Conservation (phyloP, 2,888 invertebrate species). For the Tetropium fuscum region DNA sequence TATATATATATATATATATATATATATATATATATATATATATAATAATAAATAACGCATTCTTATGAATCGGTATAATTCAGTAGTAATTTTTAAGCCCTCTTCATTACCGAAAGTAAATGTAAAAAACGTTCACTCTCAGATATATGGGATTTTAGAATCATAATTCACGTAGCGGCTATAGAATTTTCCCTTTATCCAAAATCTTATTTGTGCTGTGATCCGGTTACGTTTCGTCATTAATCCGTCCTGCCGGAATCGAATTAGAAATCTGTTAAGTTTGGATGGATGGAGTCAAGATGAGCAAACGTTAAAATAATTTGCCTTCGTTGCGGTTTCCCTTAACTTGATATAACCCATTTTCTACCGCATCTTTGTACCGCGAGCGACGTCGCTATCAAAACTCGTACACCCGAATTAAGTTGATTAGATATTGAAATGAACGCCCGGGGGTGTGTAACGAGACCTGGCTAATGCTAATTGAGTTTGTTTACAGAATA, state of each 20-base stretch:
- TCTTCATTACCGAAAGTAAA: too few species aligned
- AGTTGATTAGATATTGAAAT: conserved; percentile 63
- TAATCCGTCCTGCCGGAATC: conserved; percentile 15
- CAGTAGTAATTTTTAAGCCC: too few species aligned
- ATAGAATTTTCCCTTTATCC: too few species aligned
- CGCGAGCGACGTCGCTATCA: conserved; percentile 55
- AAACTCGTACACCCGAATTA: conserved; percentile 62
- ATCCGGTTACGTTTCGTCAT: conserved; percentile 23
- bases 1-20: too few species aligned
- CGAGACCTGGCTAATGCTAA: conserved; percentile 61
- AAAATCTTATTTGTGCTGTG: conserved; percentile 11
- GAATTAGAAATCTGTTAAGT: conserved; percentile 33
- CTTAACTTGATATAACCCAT: conserved; percentile 58
- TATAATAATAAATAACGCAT: too few species aligned
- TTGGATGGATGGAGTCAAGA: conserved; percentile 39
- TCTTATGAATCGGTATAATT: too few species aligned
- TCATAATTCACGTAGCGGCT: too few species aligned
- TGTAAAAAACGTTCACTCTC: too few species aligned
- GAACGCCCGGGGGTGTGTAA: conserved; percentile 59
- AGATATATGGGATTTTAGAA: too few species aligned
- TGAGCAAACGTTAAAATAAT: conserved; percentile 47
- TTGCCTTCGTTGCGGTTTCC: conserved; percentile 49
- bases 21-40: too few species aligned
- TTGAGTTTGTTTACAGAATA: conserved; percentile 62
- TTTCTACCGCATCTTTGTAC: conserved; percentile 58